Conservation (phyloP, 2,888 invertebrate genomes). For the Beris morrisii region DNA sequence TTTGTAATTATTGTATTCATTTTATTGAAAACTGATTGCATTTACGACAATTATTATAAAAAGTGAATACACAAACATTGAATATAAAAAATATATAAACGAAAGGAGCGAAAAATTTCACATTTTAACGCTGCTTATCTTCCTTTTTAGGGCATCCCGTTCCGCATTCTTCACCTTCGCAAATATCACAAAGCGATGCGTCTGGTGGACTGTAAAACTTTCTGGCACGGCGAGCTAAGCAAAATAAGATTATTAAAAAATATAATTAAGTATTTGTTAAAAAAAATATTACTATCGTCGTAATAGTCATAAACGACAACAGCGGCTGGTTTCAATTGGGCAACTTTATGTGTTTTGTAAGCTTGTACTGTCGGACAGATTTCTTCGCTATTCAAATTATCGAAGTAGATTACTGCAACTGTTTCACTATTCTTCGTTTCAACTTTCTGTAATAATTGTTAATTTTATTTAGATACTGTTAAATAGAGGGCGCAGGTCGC, state of each 20-base stretch:
- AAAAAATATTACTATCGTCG: slow-evolving; percentile 74
- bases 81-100: too few relatives aligned
- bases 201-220: slow-evolving; percentile 76
- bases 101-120: too few relatives aligned
- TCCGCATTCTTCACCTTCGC: slow-evolving; percentile 66
- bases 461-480: not conserved
- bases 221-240: slow-evolving; percentile 75
- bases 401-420: slow-evolving; percentile 72
- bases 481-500: not conserved
- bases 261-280: too few relatives aligned
- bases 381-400: slow-evolving; percentile 67
- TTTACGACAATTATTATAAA: too few relatives aligned
- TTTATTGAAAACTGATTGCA: too few relatives aligned
- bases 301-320: slow-evolving; percentile 90
- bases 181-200: slow-evolving; percentile 79
- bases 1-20: too few relatives aligned
- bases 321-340: slow-evolving; percentile 82
- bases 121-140: slow-evolving; percentile 42
- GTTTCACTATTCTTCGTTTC: slow-evolving; percentile 68
- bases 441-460: slow-evolving; percentile 57
- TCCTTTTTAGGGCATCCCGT: slow-evolving; percentile 51
- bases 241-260: slow-evolving; percentile 4
- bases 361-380: slow-evolving; percentile 87
- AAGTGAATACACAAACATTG: too few relatives aligned
- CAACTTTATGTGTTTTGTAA: slow-evolving; percentile 81